phyloP scores from a whole-genome alignment of 2,797 vertebrate species.

The Serranus cabrilla region DNA sequence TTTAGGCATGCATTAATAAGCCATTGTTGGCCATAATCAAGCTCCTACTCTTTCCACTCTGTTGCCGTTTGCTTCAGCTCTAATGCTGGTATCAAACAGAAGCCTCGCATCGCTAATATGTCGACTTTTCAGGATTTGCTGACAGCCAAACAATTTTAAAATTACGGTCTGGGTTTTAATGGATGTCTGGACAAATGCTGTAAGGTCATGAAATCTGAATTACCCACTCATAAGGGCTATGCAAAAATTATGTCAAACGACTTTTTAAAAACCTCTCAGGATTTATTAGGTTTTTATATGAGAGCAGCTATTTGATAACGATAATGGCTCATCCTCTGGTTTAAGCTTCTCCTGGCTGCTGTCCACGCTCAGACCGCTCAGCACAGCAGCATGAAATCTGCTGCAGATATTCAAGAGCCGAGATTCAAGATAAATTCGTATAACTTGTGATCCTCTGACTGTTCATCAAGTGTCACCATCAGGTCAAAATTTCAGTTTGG shows the following conservation, averaged over 20 bases:
- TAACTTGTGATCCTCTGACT: background rate
- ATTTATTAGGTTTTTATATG: constrained; percentile 17
- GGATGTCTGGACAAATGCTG: constrained; percentile 15
- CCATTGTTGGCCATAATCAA: constrained; percentile 37
- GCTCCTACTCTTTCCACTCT: constrained; percentile 25
- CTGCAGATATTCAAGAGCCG: background rate
- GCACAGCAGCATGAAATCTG: background rate
- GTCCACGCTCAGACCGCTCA: background rate
- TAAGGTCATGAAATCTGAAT: constrained; percentile 37
- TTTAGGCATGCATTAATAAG: constrained; percentile 48
- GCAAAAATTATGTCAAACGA: constrained; percentile 9
- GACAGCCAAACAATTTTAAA: constrained; percentile 40
- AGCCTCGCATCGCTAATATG: constrained; percentile 24
- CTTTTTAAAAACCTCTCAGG: background rate
- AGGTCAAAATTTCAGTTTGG: background rate
- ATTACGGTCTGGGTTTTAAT: constrained; percentile 24
- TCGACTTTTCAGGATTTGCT: constrained; percentile 33
- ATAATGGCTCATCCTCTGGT: constrained; percentile 2
- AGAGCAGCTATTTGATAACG: constrained; percentile 14
- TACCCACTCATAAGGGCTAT: background rate
- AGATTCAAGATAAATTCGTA: background rate
- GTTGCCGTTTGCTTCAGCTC: constrained; percentile 32
- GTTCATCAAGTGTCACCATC: background rate
- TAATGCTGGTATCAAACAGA: constrained; percentile 25
- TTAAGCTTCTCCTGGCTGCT: constrained; percentile 13